phyloP scores from a whole-genome alignment of 2,888 invertebrate genomes.

The Drosophila histrio region DNA sequence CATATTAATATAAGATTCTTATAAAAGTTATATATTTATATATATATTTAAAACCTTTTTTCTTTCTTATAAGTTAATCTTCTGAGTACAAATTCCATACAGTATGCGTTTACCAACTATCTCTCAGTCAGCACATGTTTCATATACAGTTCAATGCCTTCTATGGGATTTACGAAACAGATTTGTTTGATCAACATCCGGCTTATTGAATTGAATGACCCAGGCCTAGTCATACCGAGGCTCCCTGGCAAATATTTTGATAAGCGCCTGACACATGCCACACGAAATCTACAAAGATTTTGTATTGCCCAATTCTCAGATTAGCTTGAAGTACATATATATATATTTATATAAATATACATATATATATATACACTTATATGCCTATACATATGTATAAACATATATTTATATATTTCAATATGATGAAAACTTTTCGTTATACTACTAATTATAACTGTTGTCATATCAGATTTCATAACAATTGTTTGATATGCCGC shows the following conservation, averaged over 20 bases:
- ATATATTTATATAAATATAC: background rate
- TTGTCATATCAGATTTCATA: slow-evolving; percentile 18
- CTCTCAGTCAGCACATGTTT: slow-evolving; percentile 47
- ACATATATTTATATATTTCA: background rate
- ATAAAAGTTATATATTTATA: background rate
- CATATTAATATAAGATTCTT: no score
- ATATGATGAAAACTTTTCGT: slow-evolving; percentile 28
- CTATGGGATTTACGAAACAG: slow-evolving; percentile 45
- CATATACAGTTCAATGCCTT: slow-evolving; percentile 66
- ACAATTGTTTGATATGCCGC: slow-evolving; percentile 19
- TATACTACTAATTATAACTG: slow-evolving; percentile 19
- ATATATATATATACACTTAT: background rate
- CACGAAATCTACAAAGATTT: slow-evolving; percentile 3
- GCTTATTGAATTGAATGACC: slow-evolving; percentile 43
- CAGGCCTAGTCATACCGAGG: slow-evolving; percentile 52
- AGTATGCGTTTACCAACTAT: slow-evolving; percentile 36
- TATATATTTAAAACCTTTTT: background rate
- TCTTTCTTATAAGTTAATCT: slow-evolving; percentile 52
- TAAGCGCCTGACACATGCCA: slow-evolving; percentile 43
- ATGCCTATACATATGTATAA: background rate
- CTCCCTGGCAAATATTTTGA: slow-evolving; percentile 40
- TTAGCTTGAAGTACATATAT: slow-evolving; percentile 8
- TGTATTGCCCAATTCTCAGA: slow-evolving; percentile 36
- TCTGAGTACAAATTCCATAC: slow-evolving; percentile 66
- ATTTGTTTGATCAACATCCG: slow-evolving; percentile 51